These are phyloP conservation scores for Patiria miniata DNA, from an alignment of 35 echinoderm and acorn worm genomes.

Conservation along the genomic window DNA sequence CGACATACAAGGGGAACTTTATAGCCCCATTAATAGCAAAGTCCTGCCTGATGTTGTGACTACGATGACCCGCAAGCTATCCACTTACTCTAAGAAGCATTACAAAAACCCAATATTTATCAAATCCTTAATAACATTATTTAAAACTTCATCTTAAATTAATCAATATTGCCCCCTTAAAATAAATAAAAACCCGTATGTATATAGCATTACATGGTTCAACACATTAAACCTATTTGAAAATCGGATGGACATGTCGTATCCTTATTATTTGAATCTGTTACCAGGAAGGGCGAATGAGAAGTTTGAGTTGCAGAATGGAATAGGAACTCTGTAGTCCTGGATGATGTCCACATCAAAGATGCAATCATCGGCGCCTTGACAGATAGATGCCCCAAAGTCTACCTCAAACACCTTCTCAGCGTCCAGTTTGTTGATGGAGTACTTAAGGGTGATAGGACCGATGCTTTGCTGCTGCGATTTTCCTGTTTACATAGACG, in stretches of 20 bases:
- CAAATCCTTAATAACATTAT: no score
- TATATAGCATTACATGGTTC: neutral
- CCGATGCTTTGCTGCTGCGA: slow-evolving; percentile 2
- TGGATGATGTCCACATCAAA: slow-evolving; percentile 19
- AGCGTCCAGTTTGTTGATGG: slow-evolving; percentile 28
- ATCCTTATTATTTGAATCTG: neutral
- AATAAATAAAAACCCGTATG: no score
- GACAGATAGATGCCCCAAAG: slow-evolving; percentile 9
- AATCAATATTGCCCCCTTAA: no score
- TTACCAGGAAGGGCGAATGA: slow-evolving; percentile 33
- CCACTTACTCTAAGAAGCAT: no score
- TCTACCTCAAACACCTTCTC: slow-evolving; percentile 34
- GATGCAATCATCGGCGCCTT: neutral
- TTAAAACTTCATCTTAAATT: no score
- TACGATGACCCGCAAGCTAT: neutral
- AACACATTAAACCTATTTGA: neutral
- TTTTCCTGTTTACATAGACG: neutral
- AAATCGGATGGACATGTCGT: neutral
- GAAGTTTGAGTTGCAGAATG: slow-evolving; percentile 30
- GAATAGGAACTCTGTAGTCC: slow-evolving; percentile 32
- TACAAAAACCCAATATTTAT: no score
- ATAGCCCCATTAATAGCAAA: no score
- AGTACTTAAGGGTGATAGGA: neutral
- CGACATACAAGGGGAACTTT: neutral
- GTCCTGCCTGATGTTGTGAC: neutral